Evolutionary conservation across 2,113 vertebrate genomes (phyloP).

Genomic region (Stegastes partitus): DNA sequence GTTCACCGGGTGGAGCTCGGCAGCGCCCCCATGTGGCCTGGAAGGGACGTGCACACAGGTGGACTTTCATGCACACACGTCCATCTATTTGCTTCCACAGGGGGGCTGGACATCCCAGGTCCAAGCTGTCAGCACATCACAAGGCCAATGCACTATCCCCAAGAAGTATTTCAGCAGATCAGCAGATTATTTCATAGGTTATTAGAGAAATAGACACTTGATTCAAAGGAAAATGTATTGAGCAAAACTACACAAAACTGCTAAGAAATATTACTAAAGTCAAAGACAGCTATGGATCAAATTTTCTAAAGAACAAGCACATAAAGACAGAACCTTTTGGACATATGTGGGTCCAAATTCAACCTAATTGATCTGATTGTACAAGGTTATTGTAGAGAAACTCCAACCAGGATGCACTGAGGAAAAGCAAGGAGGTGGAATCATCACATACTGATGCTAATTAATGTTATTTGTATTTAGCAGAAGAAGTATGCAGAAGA

Average conservation of each 20-base stretch:
- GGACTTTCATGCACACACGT: neutral
- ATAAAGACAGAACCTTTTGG: neutral
- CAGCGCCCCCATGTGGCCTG: constrained; percentile 43
- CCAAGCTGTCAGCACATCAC: no score
- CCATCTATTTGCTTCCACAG: no score
- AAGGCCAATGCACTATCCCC: no score
- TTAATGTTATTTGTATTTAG: neutral
- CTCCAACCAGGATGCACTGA: neutral
- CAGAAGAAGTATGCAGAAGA: neutral
- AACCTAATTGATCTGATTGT: neutral
- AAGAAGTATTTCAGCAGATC: neutral
- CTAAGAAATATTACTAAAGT: neutral
- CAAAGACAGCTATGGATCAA: neutral
- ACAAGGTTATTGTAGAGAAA: neutral
- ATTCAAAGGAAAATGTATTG: neutral
- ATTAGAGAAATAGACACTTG: neutral
- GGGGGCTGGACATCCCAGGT: no score
- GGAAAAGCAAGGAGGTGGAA: neutral
- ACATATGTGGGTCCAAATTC: neutral
- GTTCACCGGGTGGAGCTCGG: constrained; percentile 51
- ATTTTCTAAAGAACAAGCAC: neutral
- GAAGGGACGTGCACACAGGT: constrained; percentile 10
- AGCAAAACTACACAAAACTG: neutral
- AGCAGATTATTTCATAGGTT: neutral
- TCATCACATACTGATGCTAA: neutral